Evolutionary conservation across 2,113 vertebrate species (phyloP).

Genomic region (Coptodon rendalli): DNA sequence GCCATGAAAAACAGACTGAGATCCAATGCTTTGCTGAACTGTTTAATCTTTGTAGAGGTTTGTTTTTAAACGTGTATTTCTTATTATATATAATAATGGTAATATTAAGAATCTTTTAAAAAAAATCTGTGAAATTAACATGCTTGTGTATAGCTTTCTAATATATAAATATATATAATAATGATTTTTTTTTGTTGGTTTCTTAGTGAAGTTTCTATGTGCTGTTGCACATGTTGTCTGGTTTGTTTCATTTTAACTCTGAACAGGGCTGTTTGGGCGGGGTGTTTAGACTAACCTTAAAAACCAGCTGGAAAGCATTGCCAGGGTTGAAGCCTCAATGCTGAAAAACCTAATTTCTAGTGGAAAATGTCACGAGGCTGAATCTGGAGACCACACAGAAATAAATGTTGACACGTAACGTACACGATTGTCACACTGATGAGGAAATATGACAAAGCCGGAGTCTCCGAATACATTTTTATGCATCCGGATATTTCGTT

Average conservation of each 20-base stretch:
- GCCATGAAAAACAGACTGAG: conserved; percentile 85
- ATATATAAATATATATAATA: conserved; percentile 86
- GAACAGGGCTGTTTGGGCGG: conserved; percentile 53
- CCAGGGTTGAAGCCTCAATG: conserved; percentile 41
- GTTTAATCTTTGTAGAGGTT: conserved; percentile 99
- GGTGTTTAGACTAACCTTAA: conserved; percentile 62
- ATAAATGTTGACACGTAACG: conserved; percentile 5
- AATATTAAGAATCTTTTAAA: conserved; percentile 99
- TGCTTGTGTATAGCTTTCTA: conserved; percentile 99
- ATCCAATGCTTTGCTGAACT: conserved; percentile 98
- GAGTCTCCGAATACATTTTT: not conserved
- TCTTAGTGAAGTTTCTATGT: conserved; percentile 93
- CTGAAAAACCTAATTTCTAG: conserved; percentile 68
- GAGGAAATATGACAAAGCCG: conserved; percentile 28
- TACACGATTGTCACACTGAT: conserved; percentile 11
- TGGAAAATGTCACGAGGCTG: conserved; percentile 75
- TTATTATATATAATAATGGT: conserved; percentile 96
- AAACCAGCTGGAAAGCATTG: conserved; percentile 50
- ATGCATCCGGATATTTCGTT: conserved; percentile 15
- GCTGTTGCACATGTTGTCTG: conserved; percentile 83
- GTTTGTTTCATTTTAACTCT: conserved; percentile 64
- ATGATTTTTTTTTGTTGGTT: conserved; percentile 86
- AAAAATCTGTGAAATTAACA: conserved; percentile 99
- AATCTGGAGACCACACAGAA: conserved; percentile 65
- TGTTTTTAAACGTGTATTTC: conserved; percentile 99